Base-by-base conservation (phyloP, 1,140 invertebrate genomes). In the Drosophila equinoxialis region DNA sequence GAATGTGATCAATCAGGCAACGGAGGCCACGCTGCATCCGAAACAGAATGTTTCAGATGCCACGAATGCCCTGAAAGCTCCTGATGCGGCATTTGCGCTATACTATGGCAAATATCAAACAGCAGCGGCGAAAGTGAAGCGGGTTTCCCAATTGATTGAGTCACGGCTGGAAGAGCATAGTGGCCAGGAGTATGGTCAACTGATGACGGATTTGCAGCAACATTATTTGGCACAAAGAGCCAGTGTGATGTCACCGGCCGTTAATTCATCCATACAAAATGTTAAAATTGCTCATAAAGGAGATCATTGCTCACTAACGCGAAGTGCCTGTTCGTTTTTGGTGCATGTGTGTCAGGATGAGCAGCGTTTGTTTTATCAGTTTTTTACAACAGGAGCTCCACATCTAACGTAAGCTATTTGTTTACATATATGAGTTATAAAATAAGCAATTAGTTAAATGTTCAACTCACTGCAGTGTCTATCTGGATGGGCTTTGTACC, bases 61-160 rank as follows among this genome's bases (percentile, higher is more conserved):
- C 11, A 61, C 79, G 7, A 42, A n/a, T 7, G 68, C 68, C 5
- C 45, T 82, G 4, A 78, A 84, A 17, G 80, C 84, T 0, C 92
- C 94, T 1, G 96, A 98, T 86, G 95, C 97, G 33, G 96, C 97
- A 0, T 96, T 98, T 91, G 97, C 97, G 0, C 92, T 98, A 1
- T 98, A 98, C 89, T 99, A 99, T 92, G 98, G 98, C 0, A 98
- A 98, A 93, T 99, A 99, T 93, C 96, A 98, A 92, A 96, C 97
- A 1, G 96, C 96, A 65, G 95, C 98, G 0, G 95, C 96, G 0
- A 96, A 97, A 91, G 94, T 98, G 1, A 97, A 95, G 80, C 93
- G 95, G 51, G 94, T 98, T 4, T 96, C 98, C 64, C 94, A 95
- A 68, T 95, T 98, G 78, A 94, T 98, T 57, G 98, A 98, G 92